Conservation (phyloP, 1,140 invertebrate genomes). For the Octopus bimaculoides region DNA sequence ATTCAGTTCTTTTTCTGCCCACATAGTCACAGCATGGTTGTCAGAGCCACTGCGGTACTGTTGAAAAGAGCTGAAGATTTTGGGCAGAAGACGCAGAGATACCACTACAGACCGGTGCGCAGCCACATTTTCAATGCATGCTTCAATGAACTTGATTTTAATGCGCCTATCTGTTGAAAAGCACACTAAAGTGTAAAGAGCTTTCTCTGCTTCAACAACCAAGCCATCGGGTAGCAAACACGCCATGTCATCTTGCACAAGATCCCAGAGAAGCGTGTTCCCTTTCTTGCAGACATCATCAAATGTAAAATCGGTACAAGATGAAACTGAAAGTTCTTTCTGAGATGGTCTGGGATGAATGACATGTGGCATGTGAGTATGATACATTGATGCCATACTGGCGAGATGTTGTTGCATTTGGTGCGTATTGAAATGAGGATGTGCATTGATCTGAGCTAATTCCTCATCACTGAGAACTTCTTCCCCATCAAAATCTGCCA, state of each 20-base stretch:
- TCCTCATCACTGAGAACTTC: conserved; percentile 80
- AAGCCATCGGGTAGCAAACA: conserved; percentile 81
- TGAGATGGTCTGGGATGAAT: conserved; percentile 35
- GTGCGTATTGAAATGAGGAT: conserved; percentile 42
- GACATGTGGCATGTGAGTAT: conserved; percentile 45
- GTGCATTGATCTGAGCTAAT: conserved; percentile 67
- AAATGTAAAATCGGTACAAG: conserved; percentile 41
- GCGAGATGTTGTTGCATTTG: conserved; percentile 54
- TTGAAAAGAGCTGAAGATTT: conserved; percentile 87
- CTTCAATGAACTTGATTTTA: conserved; percentile 91
- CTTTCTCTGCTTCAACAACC: conserved; percentile 87
- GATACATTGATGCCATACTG: conserved; percentile 53
- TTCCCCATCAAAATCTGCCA: conserved; percentile 92
- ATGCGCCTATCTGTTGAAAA: conserved; percentile 83
- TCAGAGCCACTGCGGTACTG: conserved; percentile 67
- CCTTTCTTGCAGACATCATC: conserved; percentile 67
- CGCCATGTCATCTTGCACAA: conserved; percentile 88
- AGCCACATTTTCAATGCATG: conserved; percentile 85
- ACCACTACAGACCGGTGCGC: conserved; percentile 79
- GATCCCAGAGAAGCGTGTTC: conserved; percentile 88
- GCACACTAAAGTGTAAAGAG: conserved; percentile 81
- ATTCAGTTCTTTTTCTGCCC: conserved; percentile 83
- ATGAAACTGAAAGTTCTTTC: conserved; percentile 20
- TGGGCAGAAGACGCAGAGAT: conserved; percentile 81
- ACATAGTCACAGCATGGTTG: conserved; percentile 61